These are phyloP conservation scores for Pseudopodoces humilis DNA, from an alignment of 2,113 vertebrate species.

Conservation along the genomic window DNA sequence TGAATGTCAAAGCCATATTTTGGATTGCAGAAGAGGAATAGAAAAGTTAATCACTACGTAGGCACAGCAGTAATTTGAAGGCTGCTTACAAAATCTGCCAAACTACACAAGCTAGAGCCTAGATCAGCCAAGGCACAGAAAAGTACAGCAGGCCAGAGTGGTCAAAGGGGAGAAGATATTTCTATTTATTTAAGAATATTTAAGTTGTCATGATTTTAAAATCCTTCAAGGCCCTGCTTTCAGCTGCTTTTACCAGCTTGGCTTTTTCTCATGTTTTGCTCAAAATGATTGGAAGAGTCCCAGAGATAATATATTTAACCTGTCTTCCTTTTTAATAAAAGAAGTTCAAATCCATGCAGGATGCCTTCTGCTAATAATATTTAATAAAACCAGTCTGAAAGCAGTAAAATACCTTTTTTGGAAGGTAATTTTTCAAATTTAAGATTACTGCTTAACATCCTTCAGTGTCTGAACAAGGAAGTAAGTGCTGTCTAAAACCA, in stretches of 20 bases:
- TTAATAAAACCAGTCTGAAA: background rate
- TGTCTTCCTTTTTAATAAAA: background rate
- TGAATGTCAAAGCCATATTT: slow-evolving; percentile 20
- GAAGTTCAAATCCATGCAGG: background rate
- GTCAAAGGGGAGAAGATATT: background rate
- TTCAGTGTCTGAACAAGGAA: slow-evolving; percentile 29
- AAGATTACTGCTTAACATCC: background rate
- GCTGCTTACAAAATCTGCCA: slow-evolving; percentile 43
- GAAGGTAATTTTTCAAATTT: slow-evolving; percentile 21
- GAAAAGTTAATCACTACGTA: slow-evolving; percentile 48
- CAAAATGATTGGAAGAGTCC: background rate
- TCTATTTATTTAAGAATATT: slow-evolving; percentile 28
- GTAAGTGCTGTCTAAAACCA: slow-evolving; percentile 21
- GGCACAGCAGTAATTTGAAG: slow-evolving; percentile 32
- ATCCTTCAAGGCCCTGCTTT: background rate
- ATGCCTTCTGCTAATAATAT: background rate
- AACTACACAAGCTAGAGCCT: background rate
- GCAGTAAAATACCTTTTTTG: background rate
- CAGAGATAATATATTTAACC: background rate
- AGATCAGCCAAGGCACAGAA: background rate
- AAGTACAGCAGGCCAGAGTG: background rate
- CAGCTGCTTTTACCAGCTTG: background rate
- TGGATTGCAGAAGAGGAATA: slow-evolving; percentile 26
- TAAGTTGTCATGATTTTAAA: background rate
- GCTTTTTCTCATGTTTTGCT: background rate